Conservation (phyloP, 2,888 invertebrate genomes). For the Helicoverpa assulta region DNA sequence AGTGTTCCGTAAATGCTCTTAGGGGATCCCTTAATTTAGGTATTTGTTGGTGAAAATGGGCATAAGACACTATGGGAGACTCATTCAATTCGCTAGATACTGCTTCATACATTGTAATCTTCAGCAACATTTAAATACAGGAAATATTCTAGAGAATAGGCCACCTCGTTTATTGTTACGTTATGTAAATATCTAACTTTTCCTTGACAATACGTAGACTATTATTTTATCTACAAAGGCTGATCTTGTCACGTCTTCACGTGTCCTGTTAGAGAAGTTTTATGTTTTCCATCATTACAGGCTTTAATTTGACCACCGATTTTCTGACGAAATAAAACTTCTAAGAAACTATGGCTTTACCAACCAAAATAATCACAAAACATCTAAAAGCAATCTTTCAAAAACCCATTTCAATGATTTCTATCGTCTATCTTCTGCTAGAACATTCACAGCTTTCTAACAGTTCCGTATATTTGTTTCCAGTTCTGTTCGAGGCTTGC, state of each 20-base stretch:
- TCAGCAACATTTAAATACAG: no score
- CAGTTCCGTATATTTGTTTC: slow-evolving; percentile 59
- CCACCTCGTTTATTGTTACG: background rate
- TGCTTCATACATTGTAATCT: no score
- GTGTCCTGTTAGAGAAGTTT: background rate
- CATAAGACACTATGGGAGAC: no score
- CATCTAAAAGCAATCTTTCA: no score
- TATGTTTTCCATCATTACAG: background rate
- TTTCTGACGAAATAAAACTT: background rate
- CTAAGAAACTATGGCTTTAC: no score
- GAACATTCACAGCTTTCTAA: slow-evolving; percentile 18
- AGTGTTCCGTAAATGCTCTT: no score
- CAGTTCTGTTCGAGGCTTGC: slow-evolving; percentile 85
- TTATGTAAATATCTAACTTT: background rate
- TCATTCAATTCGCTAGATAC: no score
- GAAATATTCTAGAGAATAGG: background rate
- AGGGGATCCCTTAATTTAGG: no score
- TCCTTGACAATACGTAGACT: background rate
- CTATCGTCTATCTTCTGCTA: background rate
- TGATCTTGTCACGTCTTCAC: background rate
- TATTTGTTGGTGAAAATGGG: no score
- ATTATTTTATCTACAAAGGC: background rate
- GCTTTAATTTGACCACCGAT: background rate
- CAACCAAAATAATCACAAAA: no score
- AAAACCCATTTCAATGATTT: no score